Evolutionary conservation across 2,888 invertebrate genomes (phyloP).

Genomic region (Pollenia amentaria): DNA sequence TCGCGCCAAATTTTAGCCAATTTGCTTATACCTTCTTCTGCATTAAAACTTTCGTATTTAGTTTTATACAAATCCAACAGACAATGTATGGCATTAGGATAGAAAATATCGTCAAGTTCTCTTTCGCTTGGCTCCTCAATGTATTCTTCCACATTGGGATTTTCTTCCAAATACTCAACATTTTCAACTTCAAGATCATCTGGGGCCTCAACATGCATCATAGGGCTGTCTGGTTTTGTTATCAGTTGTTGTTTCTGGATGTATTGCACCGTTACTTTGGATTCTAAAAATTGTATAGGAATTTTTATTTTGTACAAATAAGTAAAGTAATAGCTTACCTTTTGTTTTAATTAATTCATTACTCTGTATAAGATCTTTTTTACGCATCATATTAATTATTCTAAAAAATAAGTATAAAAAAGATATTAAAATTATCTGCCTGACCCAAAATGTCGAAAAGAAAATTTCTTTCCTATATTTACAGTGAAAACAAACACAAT

Average conservation of each 20-base stretch:
- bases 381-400: conserved; percentile 52
- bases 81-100: conserved; percentile 76
- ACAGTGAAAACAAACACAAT: too few species aligned
- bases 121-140: conserved; percentile 26
- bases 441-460: too few species aligned
- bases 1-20: conserved; percentile 66
- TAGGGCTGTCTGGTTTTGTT: neutral
- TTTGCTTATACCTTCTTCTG: neutral
- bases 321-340: conserved; percentile 11
- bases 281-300: neutral
- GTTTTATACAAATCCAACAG: conserved; percentile 74
- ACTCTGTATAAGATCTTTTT: conserved; percentile 36
- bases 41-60: conserved; percentile 61
- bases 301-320: neutral
- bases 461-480: too few species aligned
- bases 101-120: conserved; percentile 72
- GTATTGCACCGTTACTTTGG: conserved; percentile 74
- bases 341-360: conserved; percentile 28
- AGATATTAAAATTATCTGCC: too few species aligned
- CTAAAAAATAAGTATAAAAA: too few species aligned
- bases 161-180: conserved; percentile 76
- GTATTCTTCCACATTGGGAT: conserved; percentile 58
- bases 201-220: neutral
- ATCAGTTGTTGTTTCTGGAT: conserved; percentile 61
- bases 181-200: conserved; percentile 74